Evolutionary conservation across 1,140 invertebrate species (phyloP).

Genomic region (Drosophila azteca): DNA sequence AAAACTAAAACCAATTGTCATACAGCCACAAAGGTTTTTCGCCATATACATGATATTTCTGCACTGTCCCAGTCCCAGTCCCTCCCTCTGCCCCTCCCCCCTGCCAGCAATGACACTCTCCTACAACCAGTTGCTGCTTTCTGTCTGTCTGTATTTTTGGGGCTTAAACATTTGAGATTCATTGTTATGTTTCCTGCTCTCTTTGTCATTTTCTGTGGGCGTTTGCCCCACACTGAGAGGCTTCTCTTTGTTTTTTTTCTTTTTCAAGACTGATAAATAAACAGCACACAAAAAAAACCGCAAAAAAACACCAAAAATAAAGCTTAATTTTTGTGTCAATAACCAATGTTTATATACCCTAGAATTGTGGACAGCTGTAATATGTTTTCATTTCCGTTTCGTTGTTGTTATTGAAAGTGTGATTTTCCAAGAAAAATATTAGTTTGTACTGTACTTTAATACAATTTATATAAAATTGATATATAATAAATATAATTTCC

Average conservation of each 20-base stretch:
- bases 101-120: slow-evolving; percentile 2
- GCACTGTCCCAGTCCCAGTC: slow-evolving; percentile 9
- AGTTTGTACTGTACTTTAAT: too few species aligned
- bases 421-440: too few species aligned
- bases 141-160: neutral
- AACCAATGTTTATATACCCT: too few species aligned
- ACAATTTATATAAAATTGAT: too few species aligned
- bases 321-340: neutral
- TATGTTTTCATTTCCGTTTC: too few species aligned
- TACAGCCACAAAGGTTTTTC: slow-evolving; percentile 32
- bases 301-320: slow-evolving; percentile 24
- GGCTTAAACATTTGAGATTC: slow-evolving; percentile 36
- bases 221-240: slow-evolving; percentile 24
- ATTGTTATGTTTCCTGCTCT: slow-evolving; percentile 26
- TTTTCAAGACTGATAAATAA: slow-evolving; percentile 35
- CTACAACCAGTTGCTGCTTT: slow-evolving; percentile 13
- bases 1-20: slow-evolving; percentile 61
- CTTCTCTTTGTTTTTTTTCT: slow-evolving; percentile 1
- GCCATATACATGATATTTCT: slow-evolving; percentile 22
- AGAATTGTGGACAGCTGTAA: too few species aligned
- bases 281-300: slow-evolving; percentile 11
- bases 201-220: slow-evolving; percentile 16
- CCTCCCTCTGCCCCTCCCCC: neutral
- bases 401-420: too few species aligned
- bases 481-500: too few species aligned